Evolutionary conservation across 1,140 invertebrate species (phyloP), one percentile per base, ranked within the genome.

Genomic region (Acromyrmex echinatior): DNA sequence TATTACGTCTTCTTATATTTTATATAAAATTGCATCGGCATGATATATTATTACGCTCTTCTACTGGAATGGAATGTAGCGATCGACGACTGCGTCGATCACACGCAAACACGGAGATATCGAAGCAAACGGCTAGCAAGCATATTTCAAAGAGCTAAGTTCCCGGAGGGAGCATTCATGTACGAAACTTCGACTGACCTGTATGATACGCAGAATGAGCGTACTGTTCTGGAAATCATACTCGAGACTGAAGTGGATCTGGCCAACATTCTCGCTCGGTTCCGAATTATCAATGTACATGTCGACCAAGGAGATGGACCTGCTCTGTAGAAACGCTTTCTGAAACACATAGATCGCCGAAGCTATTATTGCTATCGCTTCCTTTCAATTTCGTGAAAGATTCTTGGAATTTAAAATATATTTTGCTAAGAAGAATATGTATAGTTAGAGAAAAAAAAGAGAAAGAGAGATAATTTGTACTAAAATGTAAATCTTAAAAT

Each of bases 221-320:
- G 98, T 99, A 86, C 98, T 98, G 92, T 98, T 98, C 96, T 99
- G 98, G 95, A 99, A 99, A 96, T 99, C 98, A 95, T 99, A 99
- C 95, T 99, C 98, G 92, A 99, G 95, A 65, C 98, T 98, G 96
- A 99, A 99, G 94, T 99, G 98, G 92, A 99, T 98, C 96, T 99
- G 98, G 28, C 98, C 98, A 86, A 98, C 98, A 95, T 98, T 98
- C 95, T 98, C 98, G 86, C 97, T 98, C 1, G 98, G 97, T 95
- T 98, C 98, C 31, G 97, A 97, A 95, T 98, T 98, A 96, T 99
- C 98, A 94, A 98, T 98, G 96, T 98, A 99, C 98, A 99, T 99
- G 93, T 99, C 98, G 93, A 98, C 98, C 96, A 98, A 96, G n/a
- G 98, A 98, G 91, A 98, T 97, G 90, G 98, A 98, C 93, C 98